Conservation (phyloP, 2,113 vertebrate genomes). For the Ceyx margarethae region DNA sequence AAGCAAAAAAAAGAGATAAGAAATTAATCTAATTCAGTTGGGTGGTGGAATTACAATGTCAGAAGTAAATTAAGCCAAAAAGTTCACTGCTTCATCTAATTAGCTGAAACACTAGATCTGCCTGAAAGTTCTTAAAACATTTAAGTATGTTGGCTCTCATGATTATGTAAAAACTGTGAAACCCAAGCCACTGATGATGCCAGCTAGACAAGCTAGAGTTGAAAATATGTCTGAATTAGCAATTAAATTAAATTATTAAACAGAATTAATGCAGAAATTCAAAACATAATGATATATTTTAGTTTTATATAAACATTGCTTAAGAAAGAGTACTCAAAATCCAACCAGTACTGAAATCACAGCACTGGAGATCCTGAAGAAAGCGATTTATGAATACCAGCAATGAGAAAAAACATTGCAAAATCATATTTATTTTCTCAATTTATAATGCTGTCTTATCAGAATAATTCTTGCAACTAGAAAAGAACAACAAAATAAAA, state of each 20-base stretch:
- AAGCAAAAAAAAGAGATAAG: conserved; percentile 14
- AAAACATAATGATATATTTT: background rate
- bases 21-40: conserved; percentile 27
- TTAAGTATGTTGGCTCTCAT: background rate
- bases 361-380: background rate
- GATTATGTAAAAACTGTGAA: conserved; percentile 21
- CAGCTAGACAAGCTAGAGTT: background rate
- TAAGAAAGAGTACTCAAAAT: background rate
- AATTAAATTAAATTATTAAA: conserved; percentile 8
- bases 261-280: background rate
- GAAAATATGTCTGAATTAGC: background rate
- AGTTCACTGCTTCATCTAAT: conserved; percentile 36
- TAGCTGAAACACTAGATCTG: conserved; percentile 48
- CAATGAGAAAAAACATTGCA: background rate
- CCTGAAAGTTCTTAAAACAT: conserved; percentile 33
- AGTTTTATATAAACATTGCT: background rate
- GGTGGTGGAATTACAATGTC: conserved; percentile 31
- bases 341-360: background rate
- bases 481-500: background rate
- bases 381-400: background rate
- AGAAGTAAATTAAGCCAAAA: conserved; percentile 38
- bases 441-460: background rate
- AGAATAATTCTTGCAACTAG: background rate
- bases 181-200: background rate
- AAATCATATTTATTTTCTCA: background rate